These are phyloP conservation scores for Rotaria socialis DNA, from an alignment of 2,888 invertebrate genomes.

Conservation along the genomic window DNA sequence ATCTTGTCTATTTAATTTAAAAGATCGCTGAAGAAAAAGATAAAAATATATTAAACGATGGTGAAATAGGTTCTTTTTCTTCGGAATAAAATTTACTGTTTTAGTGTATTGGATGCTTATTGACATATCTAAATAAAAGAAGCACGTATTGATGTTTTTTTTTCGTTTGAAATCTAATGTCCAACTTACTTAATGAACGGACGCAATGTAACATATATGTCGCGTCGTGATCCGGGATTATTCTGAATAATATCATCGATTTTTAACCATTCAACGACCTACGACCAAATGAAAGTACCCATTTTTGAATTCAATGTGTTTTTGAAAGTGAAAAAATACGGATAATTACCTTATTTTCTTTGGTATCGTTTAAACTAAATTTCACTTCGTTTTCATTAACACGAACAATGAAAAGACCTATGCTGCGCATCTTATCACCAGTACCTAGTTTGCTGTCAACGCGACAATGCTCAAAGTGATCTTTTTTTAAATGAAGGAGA, in stretches of 20 bases:
- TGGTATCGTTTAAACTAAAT: not conserved
- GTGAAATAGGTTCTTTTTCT: no score
- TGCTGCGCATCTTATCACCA: not conserved
- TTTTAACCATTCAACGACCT: not conserved
- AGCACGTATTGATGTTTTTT: not conserved
- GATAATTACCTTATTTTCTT: constrained; percentile 1
- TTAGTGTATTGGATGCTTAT: no score
- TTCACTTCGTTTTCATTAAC: not conserved
- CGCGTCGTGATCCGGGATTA: not conserved
- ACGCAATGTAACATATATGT: not conserved
- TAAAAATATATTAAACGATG: no score
- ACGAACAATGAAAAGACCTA: not conserved
- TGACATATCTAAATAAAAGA: no score
- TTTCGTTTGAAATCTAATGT: not conserved
- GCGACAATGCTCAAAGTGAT: not conserved
- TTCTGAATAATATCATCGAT: not conserved
- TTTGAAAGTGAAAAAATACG: not conserved
- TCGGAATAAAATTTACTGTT: no score
- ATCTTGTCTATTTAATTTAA: no score
- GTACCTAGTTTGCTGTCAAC: not conserved
- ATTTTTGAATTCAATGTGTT: not conserved
- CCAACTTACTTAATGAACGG: not conserved
- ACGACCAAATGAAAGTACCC: not conserved
- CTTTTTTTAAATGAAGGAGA: not conserved
- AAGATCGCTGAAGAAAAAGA: no score